Conservation (phyloP, 2,888 invertebrate genomes). For the Zygaena filipendulae region DNA sequence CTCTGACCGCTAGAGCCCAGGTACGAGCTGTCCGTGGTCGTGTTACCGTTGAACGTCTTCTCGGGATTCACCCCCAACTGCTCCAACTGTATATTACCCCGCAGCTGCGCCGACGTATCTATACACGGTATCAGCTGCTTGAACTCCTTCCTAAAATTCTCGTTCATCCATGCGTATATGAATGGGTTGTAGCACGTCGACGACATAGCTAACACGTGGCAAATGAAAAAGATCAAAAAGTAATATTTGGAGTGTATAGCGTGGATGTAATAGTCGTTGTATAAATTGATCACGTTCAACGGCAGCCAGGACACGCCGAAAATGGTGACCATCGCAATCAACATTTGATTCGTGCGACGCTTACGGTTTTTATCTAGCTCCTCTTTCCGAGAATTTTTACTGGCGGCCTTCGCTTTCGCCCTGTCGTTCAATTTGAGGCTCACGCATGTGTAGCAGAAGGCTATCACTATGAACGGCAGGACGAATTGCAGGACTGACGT, state of each 20-base stretch:
- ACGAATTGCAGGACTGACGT: constrained; percentile 94
- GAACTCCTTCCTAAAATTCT: constrained; percentile 94
- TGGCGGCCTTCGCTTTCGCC: constrained; percentile 86
- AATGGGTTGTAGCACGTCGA: constrained; percentile 98
- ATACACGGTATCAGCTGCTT: constrained; percentile 79
- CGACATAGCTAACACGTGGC: constrained; percentile 94
- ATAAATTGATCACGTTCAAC: constrained; percentile 88
- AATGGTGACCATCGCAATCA: constrained; percentile 96
- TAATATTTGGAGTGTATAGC: constrained; percentile 84
- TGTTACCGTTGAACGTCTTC: constrained; percentile 80
- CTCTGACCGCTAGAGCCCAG: constrained; percentile 67
- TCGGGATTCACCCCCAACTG: constrained; percentile 70
- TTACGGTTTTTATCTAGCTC: constrained; percentile 92
- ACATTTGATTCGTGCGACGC: constrained; percentile 93
- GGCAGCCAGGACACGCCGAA: constrained; percentile 97
- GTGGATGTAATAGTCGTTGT: constrained; percentile 82
- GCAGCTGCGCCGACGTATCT: constrained; percentile 51
- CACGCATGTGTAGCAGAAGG: constrained; percentile 93
- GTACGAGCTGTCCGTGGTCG: constrained; percentile 73
- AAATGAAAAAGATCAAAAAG: constrained; percentile 88
- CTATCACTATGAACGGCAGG: constrained; percentile 93
- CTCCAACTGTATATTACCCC: constrained; percentile 59
- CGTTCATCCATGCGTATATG: constrained; percentile 97
- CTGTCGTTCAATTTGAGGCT: constrained; percentile 88
- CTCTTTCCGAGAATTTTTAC: constrained; percentile 85